Evolutionary conservation across 1,140 invertebrate genomes (phyloP), one percentile per base, ranked within the genome.

Genomic region (Drosophila pachea): DNA sequence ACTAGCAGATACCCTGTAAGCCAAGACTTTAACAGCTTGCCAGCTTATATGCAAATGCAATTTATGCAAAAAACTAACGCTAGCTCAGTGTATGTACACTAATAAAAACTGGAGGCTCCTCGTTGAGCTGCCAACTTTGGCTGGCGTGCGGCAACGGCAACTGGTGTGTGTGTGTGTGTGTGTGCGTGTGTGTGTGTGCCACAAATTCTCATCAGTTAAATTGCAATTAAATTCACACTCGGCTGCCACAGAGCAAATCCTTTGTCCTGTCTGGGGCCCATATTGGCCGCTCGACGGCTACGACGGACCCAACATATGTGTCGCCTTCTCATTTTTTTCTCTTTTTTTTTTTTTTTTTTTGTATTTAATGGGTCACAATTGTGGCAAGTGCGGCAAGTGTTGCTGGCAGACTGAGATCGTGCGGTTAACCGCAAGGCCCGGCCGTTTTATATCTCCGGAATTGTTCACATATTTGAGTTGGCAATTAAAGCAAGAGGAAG

Each of bases 211-310:
- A 60, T 73, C 59, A 69, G 63, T 73, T 76, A 64, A 79, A 73
- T 81, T 81, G 63, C 55, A 82, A 83, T 82, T 82, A 77, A 82
- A 78, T 82, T 81, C 78, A 77, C 78, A 74, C 68, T 64, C 53
- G 35, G 38, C 47, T 55, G 33, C 42, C 33, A 33, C 36, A 14
- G 22, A 22, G 60, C 8, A 40, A 73, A 58, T 45, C 55, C 61
- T 74, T 74, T 78, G 55, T 60, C 14, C 36, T 50, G 22, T 33
- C 49, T 12, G 31, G 32, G 49, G 49, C 48, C 16, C 31, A 49
- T 49, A 49, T 49, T 49, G 9, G 22, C 22, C 22, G 31, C 12
- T 29, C 47, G 7, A 29, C 32, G 43, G 32, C 22, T 42, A 14
- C n/a, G n/a, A 40, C 38, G 14, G 14, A 32, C n/a, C 7, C 14